Percentiles rank a stretch among this genome's conserved stretches.
Conservation (phyloP, 1,140 invertebrate genomes). For the Planococcus citri region DNA sequence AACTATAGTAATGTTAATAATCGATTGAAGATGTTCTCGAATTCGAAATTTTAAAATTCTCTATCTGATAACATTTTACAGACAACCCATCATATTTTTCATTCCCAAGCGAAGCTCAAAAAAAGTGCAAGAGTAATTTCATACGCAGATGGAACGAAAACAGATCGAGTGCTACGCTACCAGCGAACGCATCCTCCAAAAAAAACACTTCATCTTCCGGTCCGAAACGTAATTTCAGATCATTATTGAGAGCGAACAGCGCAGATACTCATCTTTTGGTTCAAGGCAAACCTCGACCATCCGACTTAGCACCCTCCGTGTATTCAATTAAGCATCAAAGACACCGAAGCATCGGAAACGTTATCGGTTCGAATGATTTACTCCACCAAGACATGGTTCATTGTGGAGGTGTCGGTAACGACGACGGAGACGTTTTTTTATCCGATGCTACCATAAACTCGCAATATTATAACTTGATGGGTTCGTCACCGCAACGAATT, state of each 20-base stretch:
- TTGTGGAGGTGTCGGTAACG: background rate
- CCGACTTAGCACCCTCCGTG: background rate
- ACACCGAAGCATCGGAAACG: background rate
- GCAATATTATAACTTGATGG: background rate
- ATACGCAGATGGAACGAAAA: background rate
- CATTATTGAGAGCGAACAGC: background rate
- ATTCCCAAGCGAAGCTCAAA: background rate
- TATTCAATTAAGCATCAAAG: background rate
- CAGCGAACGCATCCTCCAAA: background rate
- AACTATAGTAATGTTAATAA: too few relatives aligned
- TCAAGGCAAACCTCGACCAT: slow-evolving; percentile 12
- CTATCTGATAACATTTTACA: too few relatives aligned
- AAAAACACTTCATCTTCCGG: background rate
- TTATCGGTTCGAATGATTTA: background rate
- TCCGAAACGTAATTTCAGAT: slow-evolving; percentile 5
- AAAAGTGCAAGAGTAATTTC: background rate
- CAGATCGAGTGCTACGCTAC: background rate
- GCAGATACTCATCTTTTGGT: slow-evolving; percentile 16
- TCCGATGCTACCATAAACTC: background rate
- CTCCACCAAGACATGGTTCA: slow-evolving; percentile 16
- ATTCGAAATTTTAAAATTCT: too few relatives aligned
- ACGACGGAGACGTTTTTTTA: background rate
- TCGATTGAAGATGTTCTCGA: too few relatives aligned
- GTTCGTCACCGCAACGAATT: background rate
- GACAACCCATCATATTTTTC: slow-evolving; percentile 12